phyloP scores from a whole-genome alignment of 2,797 vertebrate genomes.

The Poeciliopsis infans region DNA sequence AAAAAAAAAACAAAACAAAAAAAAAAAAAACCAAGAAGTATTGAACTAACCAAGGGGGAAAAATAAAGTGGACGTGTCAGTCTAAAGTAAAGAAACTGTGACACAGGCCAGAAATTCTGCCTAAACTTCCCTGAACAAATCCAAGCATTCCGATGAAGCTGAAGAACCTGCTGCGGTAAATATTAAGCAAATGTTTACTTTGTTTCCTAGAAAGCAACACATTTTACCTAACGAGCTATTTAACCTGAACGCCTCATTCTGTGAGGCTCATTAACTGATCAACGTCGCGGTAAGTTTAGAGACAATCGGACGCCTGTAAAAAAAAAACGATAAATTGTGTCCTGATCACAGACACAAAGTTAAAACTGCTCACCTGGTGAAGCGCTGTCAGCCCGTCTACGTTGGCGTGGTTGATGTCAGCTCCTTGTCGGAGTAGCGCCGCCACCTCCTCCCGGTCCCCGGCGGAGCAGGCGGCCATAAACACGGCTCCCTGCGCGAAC shows the following conservation, averaged over 20 bases:
- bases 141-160: not conserved
- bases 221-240: not conserved
- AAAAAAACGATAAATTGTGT: not conserved
- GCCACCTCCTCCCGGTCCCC: conserved; percentile 88
- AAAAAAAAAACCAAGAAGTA: conserved; percentile 6
- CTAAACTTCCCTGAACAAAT: conserved; percentile 3
- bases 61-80: conserved; percentile 16
- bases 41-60: not conserved
- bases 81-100: conserved; percentile 2
- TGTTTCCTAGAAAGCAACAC: not conserved
- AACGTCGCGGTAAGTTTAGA: conserved; percentile 1
- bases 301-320: not conserved
- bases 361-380: conserved; percentile 80
- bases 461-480: conserved; percentile 88
- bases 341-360: not conserved
- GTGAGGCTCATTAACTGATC: conserved; percentile 16
- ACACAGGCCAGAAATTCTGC: conserved; percentile 19
- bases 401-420: conserved; percentile 88
- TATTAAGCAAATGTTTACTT: not conserved
- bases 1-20: not conserved
- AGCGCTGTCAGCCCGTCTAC: conserved; percentile 87
- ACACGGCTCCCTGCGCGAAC: conserved; percentile 87
- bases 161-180: not conserved
- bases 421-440: conserved; percentile 83
- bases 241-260: conserved; percentile 12